Evolutionary conservation across 2,888 invertebrate genomes (phyloP), one percentile per base, ranked within the genome.

Genomic region (Acanthoscelides obtectus): DNA sequence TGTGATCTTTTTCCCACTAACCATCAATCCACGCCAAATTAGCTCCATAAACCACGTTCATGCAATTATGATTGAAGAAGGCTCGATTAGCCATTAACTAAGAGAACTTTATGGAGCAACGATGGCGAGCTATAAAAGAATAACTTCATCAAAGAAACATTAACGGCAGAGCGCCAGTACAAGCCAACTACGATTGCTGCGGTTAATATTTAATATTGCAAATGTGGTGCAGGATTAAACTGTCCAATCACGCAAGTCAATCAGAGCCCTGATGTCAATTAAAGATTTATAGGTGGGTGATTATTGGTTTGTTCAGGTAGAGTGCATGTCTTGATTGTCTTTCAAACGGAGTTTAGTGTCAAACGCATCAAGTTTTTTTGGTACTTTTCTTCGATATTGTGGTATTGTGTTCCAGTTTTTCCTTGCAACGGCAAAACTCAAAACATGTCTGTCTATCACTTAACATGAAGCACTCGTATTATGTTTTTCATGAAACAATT

Each of bases 241-340:
- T 79, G 73, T 80, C 80, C 79, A 81, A 81, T 80, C 81, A 81
- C 81, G 81, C 81, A 75, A 79, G 76, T 75, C 77, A 74, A 76
- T 77, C 75, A 75, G 22, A 74, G 72, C 72, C 65, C 69, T 74
- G 72, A 73, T 69, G 71, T 67, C 70, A 72, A 78, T 79, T 74
- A 75, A 79, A 77, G 66, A 77, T 79, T 77, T 72, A 78, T 76
- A 71, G 70, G 69, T 70, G 70, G 75, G 73, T 69, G 73, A 69
- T 74, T 71, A 70, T 63, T 45, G 45, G 71, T 25, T 25, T 25
- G 8, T 25, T 6, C 45, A 6, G 17, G 45, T 12, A 6, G 1
- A 12, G 45, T 12, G 45, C 45, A 45, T 45, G 3, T 3, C 45
- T 6, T 45, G 45, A 12, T 45, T 12, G 45, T 45, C 8, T 25